Base-by-base conservation (phyloP, 2,797 vertebrate species). In the Myripristis murdjan region DNA sequence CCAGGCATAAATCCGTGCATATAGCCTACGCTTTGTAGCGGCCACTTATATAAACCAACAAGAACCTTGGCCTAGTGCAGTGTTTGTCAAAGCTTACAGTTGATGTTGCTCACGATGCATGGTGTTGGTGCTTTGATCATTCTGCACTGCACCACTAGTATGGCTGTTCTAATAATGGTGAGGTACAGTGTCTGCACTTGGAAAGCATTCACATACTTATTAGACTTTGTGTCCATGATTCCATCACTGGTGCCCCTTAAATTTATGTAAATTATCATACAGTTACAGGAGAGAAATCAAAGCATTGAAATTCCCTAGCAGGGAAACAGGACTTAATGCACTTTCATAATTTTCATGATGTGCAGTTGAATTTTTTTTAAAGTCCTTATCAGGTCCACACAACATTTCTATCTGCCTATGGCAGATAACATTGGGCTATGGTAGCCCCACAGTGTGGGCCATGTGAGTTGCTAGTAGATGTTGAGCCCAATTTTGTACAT, bases 31-130 rank as follows among this genome's bases (percentile, higher is more conserved):
- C 74, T 86, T 79, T 83, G 67, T 77, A 69, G 75, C 72, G 55
- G 70, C 79, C 74, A 79, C 64, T 64, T 64, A 22, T 48, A 62
- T 64, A 35, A 61, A 49, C 61, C 55, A 79, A 63, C 64, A 67
- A 59, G 68, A 79, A 57, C 81, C 28, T 79, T 54, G 73, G 68
- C 79, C 68, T 82, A 89, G 87, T 70, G 56, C 65, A 58, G 64
- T 20, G 18, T 81, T 81, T 78, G 75, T 78, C 66, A 79, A 68
- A 65, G 89, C 87, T 87, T 89, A 82, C 71, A 70, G 51, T 60
- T 73, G 23, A 75, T 54, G n/a, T 58, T 83, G 77, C 82, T 87
- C 72, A 5, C 78, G 77, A 54, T 86, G 92, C 92, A 92, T 92
- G 91, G 44, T 81, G 78, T 69, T 46, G 39, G 76, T 81, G 68